phyloP scores from a whole-genome alignment of 2,888 invertebrate genomes.

The Caenorhabditis doughertyi region DNA sequence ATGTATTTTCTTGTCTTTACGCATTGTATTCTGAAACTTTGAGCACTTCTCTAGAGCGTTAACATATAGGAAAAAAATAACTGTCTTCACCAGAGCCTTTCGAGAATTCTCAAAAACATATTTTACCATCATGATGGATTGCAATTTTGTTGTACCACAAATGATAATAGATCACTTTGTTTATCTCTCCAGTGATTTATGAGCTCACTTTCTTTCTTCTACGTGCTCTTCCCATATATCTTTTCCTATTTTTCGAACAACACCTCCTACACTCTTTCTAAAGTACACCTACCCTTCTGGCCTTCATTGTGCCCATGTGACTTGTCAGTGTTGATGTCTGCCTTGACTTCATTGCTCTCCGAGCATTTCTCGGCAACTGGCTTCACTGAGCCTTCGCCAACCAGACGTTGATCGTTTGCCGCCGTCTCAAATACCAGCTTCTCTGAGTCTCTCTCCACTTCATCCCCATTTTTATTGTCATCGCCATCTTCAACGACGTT shows the following conservation, averaged over 20 bases:
- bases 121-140: too few relatives aligned
- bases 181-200: too few relatives aligned
- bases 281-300: constrained; percentile 42
- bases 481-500: constrained; percentile 8
- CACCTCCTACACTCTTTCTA: neutral
- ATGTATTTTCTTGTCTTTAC: too few relatives aligned
- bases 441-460: neutral
- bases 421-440: neutral
- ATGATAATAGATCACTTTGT: too few relatives aligned
- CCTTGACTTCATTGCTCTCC: constrained; percentile 7
- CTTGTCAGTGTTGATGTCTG: neutral
- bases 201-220: too few relatives aligned
- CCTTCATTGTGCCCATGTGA: constrained; percentile 8
- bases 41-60: too few relatives aligned
- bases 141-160: too few relatives aligned
- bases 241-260: neutral
- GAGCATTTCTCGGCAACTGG: constrained; percentile 35
- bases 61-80: too few relatives aligned
- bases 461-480: neutral
- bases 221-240: constrained; percentile 1
- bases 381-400: neutral
- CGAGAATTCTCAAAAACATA: too few relatives aligned
- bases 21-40: too few relatives aligned
- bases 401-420: neutral
- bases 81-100: too few relatives aligned